Percentiles rank a stretch among this genome's conserved stretches.
These are phyloP conservation scores for Dicycla oo DNA, from an alignment of 2,888 invertebrate species.

Conservation along the genomic window DNA sequence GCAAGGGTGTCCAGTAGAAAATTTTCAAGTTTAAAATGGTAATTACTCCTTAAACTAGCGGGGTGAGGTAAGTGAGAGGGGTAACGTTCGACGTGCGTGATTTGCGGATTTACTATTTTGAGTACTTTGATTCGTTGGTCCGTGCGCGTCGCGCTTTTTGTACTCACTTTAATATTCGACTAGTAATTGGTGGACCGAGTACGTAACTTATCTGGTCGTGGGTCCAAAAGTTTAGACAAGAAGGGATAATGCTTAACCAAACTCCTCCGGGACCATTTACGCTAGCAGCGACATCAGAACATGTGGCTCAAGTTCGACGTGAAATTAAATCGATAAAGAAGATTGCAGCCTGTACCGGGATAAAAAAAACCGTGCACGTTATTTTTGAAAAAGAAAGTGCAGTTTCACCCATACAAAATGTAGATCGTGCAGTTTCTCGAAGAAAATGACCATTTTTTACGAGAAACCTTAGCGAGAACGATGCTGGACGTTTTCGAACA, in stretches of 20 bases:
- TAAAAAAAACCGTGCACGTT: conserved; percentile 1
- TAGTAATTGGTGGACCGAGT: neutral
- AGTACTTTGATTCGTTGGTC: neutral
- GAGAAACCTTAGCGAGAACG: too few species aligned
- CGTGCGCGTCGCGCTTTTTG: too few species aligned
- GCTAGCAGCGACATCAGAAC: conserved; percentile 1
- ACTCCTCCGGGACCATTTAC: conserved; percentile 1
- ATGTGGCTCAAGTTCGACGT: conserved; percentile 3
- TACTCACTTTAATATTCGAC: too few species aligned
- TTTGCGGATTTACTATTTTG: neutral
- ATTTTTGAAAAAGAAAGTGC: too few species aligned
- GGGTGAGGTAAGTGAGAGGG: conserved; percentile 1
- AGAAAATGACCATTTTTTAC: too few species aligned
- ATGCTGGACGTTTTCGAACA: too few species aligned
- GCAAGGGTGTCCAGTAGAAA: neutral
- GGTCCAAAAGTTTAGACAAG: conserved; percentile 1
- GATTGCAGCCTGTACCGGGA: conserved; percentile 1
- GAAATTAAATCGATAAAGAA: conserved; percentile 3
- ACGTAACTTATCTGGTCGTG: neutral
- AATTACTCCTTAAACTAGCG: conserved; percentile 4
- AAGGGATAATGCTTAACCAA: neutral
- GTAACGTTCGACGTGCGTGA: neutral
- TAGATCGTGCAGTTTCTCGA: too few species aligned
- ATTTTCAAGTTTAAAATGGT: neutral
- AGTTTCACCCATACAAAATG: too few species aligned